phyloP scores from a whole-genome alignment of 2,113 vertebrate genomes.

The Ammodytes marinus region DNA sequence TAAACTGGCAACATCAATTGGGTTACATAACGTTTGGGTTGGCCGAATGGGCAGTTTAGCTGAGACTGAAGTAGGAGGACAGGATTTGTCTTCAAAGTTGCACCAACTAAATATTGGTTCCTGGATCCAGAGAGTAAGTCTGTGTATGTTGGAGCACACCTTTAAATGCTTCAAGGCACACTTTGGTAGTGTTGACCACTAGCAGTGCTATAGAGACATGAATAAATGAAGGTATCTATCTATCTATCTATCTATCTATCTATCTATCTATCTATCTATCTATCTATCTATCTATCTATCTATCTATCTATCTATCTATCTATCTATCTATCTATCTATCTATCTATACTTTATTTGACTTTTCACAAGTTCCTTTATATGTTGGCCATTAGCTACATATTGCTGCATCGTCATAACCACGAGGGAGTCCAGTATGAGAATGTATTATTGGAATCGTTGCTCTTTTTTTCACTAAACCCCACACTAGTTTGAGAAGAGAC shows the following conservation, averaged over 20 bases:
- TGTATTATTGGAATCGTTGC: slow-evolving; percentile 18
- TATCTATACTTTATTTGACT: neutral
- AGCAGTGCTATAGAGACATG: no score
- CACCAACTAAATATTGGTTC: no score
- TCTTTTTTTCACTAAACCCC: slow-evolving; percentile 22
- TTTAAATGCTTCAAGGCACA: no score
- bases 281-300: neutral
- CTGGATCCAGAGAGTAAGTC: no score
- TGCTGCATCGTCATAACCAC: slow-evolving; percentile 13
- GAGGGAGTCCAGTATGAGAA: slow-evolving; percentile 24
- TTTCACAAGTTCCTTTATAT: neutral
- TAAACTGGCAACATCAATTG: no score
- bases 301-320: neutral
- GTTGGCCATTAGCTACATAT: slow-evolving; percentile 27
- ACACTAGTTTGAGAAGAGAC: slow-evolving; percentile 51
- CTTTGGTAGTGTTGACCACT: no score
- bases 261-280: neutral
- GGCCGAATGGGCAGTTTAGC: no score
- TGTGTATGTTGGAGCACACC: no score
- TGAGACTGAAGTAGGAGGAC: no score
- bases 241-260: neutral
- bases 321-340: neutral
- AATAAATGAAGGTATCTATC: no score
- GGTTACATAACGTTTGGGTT: no score
- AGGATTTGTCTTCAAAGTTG: no score